Base-by-base conservation (phyloP, 2,113 vertebrate species). In the Corythoichthys haematopterus region DNA sequence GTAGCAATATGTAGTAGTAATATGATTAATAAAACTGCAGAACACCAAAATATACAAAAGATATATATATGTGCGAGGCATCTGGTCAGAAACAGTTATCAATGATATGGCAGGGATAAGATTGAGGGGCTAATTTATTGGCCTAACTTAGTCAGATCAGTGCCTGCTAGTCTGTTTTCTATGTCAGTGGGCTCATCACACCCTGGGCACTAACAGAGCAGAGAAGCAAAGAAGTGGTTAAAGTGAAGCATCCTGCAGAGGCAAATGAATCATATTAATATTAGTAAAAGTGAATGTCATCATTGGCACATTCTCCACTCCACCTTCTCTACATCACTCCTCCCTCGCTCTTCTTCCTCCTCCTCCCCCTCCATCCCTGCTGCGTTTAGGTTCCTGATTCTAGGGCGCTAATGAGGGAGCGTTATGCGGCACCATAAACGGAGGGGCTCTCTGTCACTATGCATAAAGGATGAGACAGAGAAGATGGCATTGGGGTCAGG, bases 391-490 rank as follows among this genome's bases (percentile, higher is more conserved):
- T 92, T 93, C 92, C 89, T 72, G 84, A 93, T 92, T 92, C 90
- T 90, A 87, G 89, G 91, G 89, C 72, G 93, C 93, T 97, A 97
- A 98, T 96, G 94, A 98, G 94, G 92, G 90, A 90, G 90, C 88
- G 92, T 93, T 94, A 98, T 96, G 93, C 95, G 91, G 93, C 88
- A 91, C 92, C 94, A 94, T 94, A 95, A 90, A 96, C 92, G 66
- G 82, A 90, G 93, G 92, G 91, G 92, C 92, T 92, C 91, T 91
- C 93, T 95, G 93, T 94, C 94, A 95, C 93, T 89, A 91, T 94
- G 94, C 92, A 94, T 96, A 93, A 93, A 91, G 94, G 93, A 95
- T 95, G 93, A 94, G 94, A 93, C 91, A 89, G 92, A 90, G 93
- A 92, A 93, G 92, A 91, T 93, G 89, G 91, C 78, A 86, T 90